Evolutionary conservation across 2,888 invertebrate species (phyloP).

Genomic region (Latheticus oryzae): DNA sequence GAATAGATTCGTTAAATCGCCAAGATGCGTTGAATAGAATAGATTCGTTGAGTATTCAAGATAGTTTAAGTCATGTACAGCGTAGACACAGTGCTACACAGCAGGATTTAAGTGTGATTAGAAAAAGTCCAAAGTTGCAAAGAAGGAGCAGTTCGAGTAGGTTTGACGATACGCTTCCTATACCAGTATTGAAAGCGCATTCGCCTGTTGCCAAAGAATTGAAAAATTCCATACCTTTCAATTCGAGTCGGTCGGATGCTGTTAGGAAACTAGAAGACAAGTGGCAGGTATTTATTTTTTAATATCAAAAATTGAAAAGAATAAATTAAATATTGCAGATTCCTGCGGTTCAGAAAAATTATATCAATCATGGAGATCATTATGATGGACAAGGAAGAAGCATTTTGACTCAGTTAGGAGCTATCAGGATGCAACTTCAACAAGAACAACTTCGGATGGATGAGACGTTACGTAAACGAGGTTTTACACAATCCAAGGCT

Average conservation of each 20-base stretch:
- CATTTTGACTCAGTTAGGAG: slow-evolving; percentile 76
- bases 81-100: slow-evolving; percentile 69
- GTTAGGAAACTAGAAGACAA: slow-evolving; percentile 65
- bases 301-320: neutral
- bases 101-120: slow-evolving; percentile 68
- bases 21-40: slow-evolving; percentile 67
- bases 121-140: slow-evolving; percentile 68
- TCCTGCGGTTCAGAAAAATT: slow-evolving; percentile 75
- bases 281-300: slow-evolving; percentile 66
- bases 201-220: slow-evolving; percentile 65
- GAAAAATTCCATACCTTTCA: slow-evolving; percentile 62
- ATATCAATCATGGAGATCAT: slow-evolving; percentile 65
- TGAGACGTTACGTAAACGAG: slow-evolving; percentile 63
- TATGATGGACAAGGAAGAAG: slow-evolving; percentile 67
- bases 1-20: slow-evolving; percentile 66
- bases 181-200: slow-evolving; percentile 72
- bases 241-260: slow-evolving; percentile 59
- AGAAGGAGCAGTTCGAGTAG: slow-evolving; percentile 69
- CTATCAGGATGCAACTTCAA: slow-evolving; percentile 75
- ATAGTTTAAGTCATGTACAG: slow-evolving; percentile 64
- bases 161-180: slow-evolving; percentile 70
- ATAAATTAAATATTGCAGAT: slow-evolving; percentile 62
- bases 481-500: slow-evolving; percentile 63
- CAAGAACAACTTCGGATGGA: slow-evolving; percentile 74
- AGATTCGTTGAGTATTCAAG: slow-evolving; percentile 69